A percentile compares a stretch with the other conserved stretches of the same genome.
Evolutionary conservation across 2,888 invertebrate species (phyloP).

Genomic region (Priocnemis perturbator): DNA sequence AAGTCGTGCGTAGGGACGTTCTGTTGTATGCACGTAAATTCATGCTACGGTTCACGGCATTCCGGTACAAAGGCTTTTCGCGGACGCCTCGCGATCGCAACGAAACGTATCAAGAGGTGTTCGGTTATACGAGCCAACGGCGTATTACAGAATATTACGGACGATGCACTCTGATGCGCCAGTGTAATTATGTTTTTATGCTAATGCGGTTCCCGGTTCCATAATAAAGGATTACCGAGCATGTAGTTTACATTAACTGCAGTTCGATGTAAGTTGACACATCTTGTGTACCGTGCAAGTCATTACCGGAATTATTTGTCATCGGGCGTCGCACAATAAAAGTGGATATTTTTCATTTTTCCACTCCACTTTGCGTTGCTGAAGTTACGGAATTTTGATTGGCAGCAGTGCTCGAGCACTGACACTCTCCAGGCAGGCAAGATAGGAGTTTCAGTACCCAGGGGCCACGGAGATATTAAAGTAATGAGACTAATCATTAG

Average conservation of each 20-base stretch:
- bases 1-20: background rate
- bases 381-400: too few species aligned
- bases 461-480: slow-evolving; percentile 42
- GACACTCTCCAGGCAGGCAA: too few species aligned
- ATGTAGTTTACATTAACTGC: slow-evolving; percentile 50
- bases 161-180: slow-evolving; percentile 42
- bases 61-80: background rate
- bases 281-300: background rate
- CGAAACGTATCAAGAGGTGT: slow-evolving; percentile 35
- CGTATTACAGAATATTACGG: slow-evolving; percentile 51
- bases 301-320: too few species aligned
- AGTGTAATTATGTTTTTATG: slow-evolving; percentile 57
- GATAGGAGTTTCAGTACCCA: too few species aligned
- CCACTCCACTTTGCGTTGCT: too few species aligned
- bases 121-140: slow-evolving; percentile 31
- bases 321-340: too few species aligned
- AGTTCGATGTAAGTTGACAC: slow-evolving; percentile 38
- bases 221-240: slow-evolving; percentile 53
- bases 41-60: background rate
- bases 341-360: too few species aligned
- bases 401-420: too few species aligned
- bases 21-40: background rate
- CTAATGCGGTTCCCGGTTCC: slow-evolving; percentile 45
- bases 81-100: slow-evolving; percentile 22
- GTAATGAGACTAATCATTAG: slow-evolving; percentile 69